A percentile compares a stretch with the other conserved stretches of the same genome.
Conservation (phyloP, 2,113 vertebrate species). For the Bambusicola thoracicus region DNA sequence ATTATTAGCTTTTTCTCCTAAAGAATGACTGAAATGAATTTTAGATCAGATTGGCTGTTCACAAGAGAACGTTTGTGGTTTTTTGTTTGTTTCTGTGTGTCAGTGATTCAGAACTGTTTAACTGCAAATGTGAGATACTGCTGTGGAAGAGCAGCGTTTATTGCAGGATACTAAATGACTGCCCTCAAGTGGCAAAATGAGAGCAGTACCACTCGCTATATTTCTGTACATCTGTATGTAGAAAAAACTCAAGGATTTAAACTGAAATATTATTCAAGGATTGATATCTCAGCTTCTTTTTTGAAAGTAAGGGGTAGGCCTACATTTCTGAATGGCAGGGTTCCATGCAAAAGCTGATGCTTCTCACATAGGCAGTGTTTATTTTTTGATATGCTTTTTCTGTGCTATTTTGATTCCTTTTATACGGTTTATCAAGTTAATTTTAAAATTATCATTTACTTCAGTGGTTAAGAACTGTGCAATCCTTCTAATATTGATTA, state of each 20-base stretch:
- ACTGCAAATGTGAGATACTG: not conserved
- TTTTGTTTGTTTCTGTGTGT: not conserved
- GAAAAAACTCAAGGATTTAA: not conserved
- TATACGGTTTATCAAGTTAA: not conserved
- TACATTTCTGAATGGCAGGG: not conserved
- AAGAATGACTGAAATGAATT: not conserved
- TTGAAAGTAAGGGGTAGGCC: not conserved
- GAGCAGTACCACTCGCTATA: not conserved
- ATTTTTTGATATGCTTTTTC: not conserved
- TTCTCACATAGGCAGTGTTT: not conserved
- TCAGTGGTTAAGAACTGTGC: not conserved
- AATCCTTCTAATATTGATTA: rapidly evolving
- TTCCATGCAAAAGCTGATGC: not conserved
- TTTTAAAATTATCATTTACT: not conserved
- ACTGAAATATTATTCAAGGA: not conserved
- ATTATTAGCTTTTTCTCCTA: not conserved
- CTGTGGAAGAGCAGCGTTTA: not conserved
- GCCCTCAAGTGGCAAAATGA: constrained; percentile 54
- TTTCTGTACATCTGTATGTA: rapidly evolving
- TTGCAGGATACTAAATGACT: constrained; percentile 5
- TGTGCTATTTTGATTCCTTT: not conserved
- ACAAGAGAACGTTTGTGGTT: not conserved
- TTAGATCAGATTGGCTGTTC: not conserved
- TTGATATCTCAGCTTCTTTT: not conserved
- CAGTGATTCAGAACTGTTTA: not conserved